Conservation (phyloP, 2,113 vertebrate species). For the Cygnus buccinator region DNA sequence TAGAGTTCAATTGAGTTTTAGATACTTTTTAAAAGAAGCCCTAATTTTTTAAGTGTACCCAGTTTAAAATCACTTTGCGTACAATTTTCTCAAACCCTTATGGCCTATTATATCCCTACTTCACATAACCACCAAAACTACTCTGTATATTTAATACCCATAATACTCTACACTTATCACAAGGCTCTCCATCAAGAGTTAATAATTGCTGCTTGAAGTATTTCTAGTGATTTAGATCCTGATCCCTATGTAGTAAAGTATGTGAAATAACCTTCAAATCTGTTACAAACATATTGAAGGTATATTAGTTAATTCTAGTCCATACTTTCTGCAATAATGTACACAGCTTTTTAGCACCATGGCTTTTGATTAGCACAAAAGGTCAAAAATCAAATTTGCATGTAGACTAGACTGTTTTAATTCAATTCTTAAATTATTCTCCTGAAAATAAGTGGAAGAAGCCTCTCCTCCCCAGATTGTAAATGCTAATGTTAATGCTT, state of each 20-base stretch:
- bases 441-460: constrained; percentile 55
- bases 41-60: background rate
- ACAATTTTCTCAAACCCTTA: constrained; percentile 15
- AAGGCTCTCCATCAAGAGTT: constrained; percentile 1
- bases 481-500: constrained; percentile 49
- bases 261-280: constrained; percentile 38
- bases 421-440: constrained; percentile 66
- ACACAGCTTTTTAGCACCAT: constrained; percentile 58
- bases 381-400: constrained; percentile 66
- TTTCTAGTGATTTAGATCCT: constrained; percentile 22
- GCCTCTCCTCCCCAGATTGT: constrained; percentile 35
- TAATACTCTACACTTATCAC: background rate
- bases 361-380: constrained; percentile 68
- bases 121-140: background rate
- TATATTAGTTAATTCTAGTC: constrained; percentile 55
- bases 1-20: background rate
- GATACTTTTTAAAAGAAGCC: background rate
- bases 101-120: background rate
- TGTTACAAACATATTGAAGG: constrained; percentile 3
- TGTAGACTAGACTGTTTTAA: constrained; percentile 69
- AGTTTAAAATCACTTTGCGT: background rate
- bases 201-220: constrained; percentile 21
- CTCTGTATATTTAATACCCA: background rate
- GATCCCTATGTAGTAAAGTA: background rate
- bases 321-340: constrained; percentile 48